These are phyloP conservation scores for Desmophyllum pertusum DNA, from an alignment of 92 coral and sea anemone genomes.

Conservation along the genomic window DNA sequence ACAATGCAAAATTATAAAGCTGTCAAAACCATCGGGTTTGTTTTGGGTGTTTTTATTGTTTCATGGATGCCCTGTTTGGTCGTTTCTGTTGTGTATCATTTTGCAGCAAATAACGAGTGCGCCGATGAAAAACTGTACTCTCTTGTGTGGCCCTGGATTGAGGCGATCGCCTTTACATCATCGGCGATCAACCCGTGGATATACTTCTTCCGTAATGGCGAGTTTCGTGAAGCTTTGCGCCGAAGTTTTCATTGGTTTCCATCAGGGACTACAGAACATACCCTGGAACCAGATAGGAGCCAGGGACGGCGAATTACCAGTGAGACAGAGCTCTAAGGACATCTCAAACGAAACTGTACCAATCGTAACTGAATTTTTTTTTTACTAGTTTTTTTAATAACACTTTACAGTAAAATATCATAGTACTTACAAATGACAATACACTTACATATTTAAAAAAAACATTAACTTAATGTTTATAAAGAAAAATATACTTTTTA, in stretches of 20 bases:
- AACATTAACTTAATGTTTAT: too few relatives aligned
- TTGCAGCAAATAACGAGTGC: neutral
- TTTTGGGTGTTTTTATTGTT: constrained; percentile 16
- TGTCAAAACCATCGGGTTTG: constrained; percentile 27
- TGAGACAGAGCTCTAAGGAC: too few relatives aligned
- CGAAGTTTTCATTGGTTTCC: constrained; percentile 6
- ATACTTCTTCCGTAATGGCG: constrained; percentile 5
- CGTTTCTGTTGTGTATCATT: neutral
- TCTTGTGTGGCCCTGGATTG: constrained; percentile 35
- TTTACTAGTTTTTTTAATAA: too few relatives aligned
- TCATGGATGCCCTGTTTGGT: constrained; percentile 14
- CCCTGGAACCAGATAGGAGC: neutral
- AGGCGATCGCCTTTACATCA: constrained; percentile 20
- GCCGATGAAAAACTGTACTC: neutral
- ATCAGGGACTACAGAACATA: neutral
- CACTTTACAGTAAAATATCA: too few relatives aligned
- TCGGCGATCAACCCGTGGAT: constrained; percentile 31
- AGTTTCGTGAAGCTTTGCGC: constrained; percentile 14
- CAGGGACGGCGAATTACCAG: too few relatives aligned
- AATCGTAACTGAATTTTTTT: too few relatives aligned
- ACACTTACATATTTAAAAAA: too few relatives aligned
- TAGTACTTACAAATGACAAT: too few relatives aligned
- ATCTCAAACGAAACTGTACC: too few relatives aligned
- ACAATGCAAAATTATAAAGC: constrained; percentile 1
- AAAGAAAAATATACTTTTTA: too few relatives aligned